Conservation (phyloP, 2,797 vertebrate genomes). For the Garrulus glandarius region DNA sequence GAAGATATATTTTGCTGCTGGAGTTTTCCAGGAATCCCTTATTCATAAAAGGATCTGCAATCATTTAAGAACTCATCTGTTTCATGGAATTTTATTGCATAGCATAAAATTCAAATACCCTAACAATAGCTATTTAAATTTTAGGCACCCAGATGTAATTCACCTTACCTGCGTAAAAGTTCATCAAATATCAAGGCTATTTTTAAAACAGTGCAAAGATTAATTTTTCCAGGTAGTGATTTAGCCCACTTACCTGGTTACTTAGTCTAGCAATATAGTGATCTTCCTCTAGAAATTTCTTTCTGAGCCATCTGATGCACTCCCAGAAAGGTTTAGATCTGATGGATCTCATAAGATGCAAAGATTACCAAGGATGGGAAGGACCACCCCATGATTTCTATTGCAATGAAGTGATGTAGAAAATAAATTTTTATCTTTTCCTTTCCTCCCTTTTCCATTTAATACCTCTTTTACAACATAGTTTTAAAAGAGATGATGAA, state of each 20-base stretch:
- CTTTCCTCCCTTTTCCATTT: background rate
- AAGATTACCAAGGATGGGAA: background rate
- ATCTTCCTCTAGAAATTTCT: background rate
- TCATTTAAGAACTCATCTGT: background rate
- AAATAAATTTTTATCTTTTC: background rate
- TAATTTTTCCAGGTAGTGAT: background rate
- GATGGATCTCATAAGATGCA: background rate
- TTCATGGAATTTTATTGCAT: background rate
- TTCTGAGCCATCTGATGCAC: accelerated
- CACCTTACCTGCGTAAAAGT: background rate
- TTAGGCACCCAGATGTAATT: background rate
- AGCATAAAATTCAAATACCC: background rate
- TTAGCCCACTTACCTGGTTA: background rate
- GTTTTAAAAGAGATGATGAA: background rate
- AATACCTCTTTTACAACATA: background rate
- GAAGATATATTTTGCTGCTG: background rate
- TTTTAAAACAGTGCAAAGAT: background rate
- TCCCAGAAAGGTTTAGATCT: background rate
- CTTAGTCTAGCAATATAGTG: background rate
- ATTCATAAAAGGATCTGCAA: background rate
- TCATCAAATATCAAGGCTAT: background rate
- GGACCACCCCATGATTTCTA: background rate
- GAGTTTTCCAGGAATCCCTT: background rate
- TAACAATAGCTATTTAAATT: background rate
- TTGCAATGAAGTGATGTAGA: background rate